Evolutionary conservation across 2,888 invertebrate genomes (phyloP).

Genomic region (Drosophila mercatorum): DNA sequence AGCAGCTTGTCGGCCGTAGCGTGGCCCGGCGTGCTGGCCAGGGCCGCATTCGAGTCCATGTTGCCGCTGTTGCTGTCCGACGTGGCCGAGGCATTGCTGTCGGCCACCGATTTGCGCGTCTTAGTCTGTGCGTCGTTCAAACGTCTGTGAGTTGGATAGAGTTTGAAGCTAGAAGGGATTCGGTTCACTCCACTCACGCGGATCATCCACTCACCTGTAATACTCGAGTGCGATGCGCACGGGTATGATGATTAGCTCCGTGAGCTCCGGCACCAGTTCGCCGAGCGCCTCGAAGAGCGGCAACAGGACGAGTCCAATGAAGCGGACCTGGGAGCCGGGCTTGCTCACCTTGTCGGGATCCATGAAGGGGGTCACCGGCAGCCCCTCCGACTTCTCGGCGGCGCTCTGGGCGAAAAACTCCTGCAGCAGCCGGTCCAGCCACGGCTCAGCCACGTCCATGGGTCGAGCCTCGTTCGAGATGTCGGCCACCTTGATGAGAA

Average conservation of each 20-base stretch:
- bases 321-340: slow-evolving; percentile 92
- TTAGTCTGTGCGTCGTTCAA: slow-evolving; percentile 84
- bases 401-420: slow-evolving; percentile 93
- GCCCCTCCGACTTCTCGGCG: slow-evolving; percentile 91
- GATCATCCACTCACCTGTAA: slow-evolving; percentile 80
- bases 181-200: neutral
- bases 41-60: slow-evolving; percentile 73
- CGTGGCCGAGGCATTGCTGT: slow-evolving; percentile 78
- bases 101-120: slow-evolving; percentile 84
- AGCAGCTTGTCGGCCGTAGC: slow-evolving; percentile 49
- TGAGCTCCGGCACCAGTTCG: slow-evolving; percentile 89
- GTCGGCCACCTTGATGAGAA: slow-evolving; percentile 93
- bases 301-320: slow-evolving; percentile 92
- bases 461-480: slow-evolving; percentile 93
- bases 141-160: slow-evolving; percentile 69
- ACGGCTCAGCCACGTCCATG: slow-evolving; percentile 93
- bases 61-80: slow-evolving; percentile 83
- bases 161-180: neutral
- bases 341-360: slow-evolving; percentile 94
- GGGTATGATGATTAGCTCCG: slow-evolving; percentile 86
- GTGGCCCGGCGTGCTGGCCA: slow-evolving; percentile 55
- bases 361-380: slow-evolving; percentile 94
- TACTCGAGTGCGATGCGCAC: slow-evolving; percentile 85
- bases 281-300: slow-evolving; percentile 92
- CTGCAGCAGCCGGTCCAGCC: slow-evolving; percentile 89